Evolutionary conservation across 2,797 vertebrate species (phyloP).

Genomic region (Pangasius macronema): DNA sequence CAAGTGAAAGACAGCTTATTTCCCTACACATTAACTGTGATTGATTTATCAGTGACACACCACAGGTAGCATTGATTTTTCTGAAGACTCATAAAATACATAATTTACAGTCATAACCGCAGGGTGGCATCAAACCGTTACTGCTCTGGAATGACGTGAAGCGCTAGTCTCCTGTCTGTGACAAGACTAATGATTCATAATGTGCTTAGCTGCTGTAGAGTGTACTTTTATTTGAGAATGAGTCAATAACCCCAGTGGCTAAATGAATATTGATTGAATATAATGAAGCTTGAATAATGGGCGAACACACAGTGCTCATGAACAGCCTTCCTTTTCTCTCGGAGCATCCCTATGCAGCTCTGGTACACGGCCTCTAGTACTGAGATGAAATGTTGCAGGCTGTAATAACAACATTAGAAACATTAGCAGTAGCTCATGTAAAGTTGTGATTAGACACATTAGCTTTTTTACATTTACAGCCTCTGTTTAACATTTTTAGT

Average conservation of each 20-base stretch:
- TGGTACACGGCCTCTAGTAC: constrained; percentile 70
- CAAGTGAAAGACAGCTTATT: constrained; percentile 38
- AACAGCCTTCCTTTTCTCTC: constrained; percentile 68
- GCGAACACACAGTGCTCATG: constrained; percentile 79
- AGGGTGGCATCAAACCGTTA: constrained; percentile 85
- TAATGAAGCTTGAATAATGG: constrained; percentile 90
- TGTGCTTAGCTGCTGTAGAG: constrained; percentile 83
- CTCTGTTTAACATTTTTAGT: not conserved
- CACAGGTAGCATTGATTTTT: constrained; percentile 89
- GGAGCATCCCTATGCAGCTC: constrained; percentile 70
- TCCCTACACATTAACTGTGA: constrained; percentile 55
- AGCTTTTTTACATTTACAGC: not conserved
- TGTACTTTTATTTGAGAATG: constrained; percentile 88
- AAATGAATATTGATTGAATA: constrained; percentile 89
- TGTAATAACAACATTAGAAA: constrained; percentile 63
- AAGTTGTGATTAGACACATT: constrained; percentile 21
- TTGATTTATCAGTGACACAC: constrained; percentile 89
- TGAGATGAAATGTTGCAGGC: constrained; percentile 66
- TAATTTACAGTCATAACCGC: constrained; percentile 90
- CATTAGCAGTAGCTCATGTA: constrained; percentile 28
- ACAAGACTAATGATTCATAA: constrained; percentile 87
- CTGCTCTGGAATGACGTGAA: constrained; percentile 76
- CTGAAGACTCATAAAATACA: constrained; percentile 82
- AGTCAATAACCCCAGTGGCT: constrained; percentile 85
- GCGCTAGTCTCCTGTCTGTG: constrained; percentile 85